Evolutionary conservation across 2,888 invertebrate genomes (phyloP).

Genomic region (Mellilla xanthometata): DNA sequence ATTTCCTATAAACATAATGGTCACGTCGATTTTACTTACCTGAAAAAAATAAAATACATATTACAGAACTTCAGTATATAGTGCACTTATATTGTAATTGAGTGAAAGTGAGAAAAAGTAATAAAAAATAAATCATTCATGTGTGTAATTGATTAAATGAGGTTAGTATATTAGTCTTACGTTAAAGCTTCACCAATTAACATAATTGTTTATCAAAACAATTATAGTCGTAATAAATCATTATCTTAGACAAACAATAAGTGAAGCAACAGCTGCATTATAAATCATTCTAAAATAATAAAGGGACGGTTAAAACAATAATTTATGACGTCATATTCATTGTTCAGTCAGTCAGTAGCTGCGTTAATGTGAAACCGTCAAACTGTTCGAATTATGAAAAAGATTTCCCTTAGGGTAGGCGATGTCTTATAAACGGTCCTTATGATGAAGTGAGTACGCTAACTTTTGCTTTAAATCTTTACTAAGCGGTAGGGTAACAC

Average conservation of each 20-base stretch:
- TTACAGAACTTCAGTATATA: neutral
- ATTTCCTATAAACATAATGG: neutral
- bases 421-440: conserved; percentile 64
- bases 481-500: too few species aligned
- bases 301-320: conserved; percentile 19
- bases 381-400: conserved; percentile 60
- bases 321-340: conserved; percentile 34
- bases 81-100: too few species aligned
- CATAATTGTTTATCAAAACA: too few species aligned
- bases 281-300: neutral
- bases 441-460: conserved; percentile 20
- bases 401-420: conserved; percentile 57
- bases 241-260: neutral
- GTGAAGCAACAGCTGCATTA: neutral
- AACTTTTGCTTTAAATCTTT: neutral
- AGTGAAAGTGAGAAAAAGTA: too few species aligned
- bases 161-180: too few species aligned
- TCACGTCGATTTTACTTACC: conserved; percentile 33
- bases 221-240: too few species aligned
- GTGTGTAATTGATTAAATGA: too few species aligned
- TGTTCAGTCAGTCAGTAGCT: conserved; percentile 35
- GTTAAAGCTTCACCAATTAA: too few species aligned
- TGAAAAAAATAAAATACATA: conserved; percentile 36
- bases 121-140: too few species aligned
- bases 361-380: conserved; percentile 50